These are phyloP conservation scores for Laothoe populi DNA, from an alignment of 2,888 invertebrate species.

Conservation along the genomic window DNA sequence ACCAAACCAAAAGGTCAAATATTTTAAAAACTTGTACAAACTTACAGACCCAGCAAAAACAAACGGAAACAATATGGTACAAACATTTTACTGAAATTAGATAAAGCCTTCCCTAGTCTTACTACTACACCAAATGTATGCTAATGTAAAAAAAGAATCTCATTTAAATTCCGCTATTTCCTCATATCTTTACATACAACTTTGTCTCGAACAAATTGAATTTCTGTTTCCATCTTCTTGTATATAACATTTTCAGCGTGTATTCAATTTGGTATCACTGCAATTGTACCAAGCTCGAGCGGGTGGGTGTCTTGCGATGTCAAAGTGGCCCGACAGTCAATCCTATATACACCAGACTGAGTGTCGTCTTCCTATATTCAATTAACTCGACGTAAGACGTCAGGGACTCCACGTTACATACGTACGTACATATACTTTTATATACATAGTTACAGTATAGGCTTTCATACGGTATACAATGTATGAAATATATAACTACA, in stretches of 20 bases:
- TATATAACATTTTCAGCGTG: conserved; percentile 33
- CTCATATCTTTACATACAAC: conserved; percentile 20
- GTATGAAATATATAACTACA: too few relatives aligned
- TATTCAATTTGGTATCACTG: conserved; percentile 42
- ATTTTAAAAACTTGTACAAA: not conserved
- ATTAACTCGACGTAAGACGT: conserved; percentile 51
- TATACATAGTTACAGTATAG: not conserved
- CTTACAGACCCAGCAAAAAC: too few relatives aligned
- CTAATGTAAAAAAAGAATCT: conserved; percentile 41
- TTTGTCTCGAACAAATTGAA: conserved; percentile 45
- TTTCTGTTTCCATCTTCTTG: conserved; percentile 43
- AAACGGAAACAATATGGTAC: too few relatives aligned
- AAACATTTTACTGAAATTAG: not conserved
- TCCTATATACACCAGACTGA: conserved; percentile 49
- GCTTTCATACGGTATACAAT: too few relatives aligned
- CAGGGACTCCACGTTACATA: not conserved
- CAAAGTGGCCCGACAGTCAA: conserved; percentile 45
- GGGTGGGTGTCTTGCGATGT: conserved; percentile 37
- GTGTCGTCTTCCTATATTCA: conserved; percentile 51
- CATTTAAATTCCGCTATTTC: conserved; percentile 40
- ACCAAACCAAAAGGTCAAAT: not conserved
- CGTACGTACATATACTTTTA: not conserved
- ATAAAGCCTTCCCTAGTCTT: not conserved
- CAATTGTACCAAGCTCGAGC: conserved; percentile 39
- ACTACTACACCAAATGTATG: not conserved